Evolutionary conservation across 92 coral and sea anemone species (phyloP), one percentile per base, ranked within the genome.

Genomic region (Epizoanthus scotinus): DNA sequence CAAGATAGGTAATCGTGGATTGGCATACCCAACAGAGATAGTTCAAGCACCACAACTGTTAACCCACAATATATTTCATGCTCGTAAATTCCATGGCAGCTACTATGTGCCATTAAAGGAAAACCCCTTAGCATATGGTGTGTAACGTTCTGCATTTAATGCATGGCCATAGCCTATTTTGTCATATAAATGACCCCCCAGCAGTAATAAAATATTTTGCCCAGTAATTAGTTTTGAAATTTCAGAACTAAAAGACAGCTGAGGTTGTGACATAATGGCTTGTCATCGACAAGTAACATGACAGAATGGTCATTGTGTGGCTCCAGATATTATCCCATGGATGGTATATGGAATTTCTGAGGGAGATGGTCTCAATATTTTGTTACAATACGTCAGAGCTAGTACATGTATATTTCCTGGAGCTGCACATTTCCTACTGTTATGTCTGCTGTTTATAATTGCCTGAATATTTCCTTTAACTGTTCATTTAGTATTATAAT

Each of bases 21-120:
- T 57, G 62, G 20, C 22, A 57, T 7, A 57, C 15, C 62, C 10
- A 57, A 57, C 62, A 13, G 62, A 57, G 62, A 17, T 57, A 57
- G 62, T 57, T 57, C 3, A 24, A 57, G 62, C 62, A 57, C 24
- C n/a, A 13, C 22, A 57, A 13, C 0, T 57, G 62, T 57, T 57
- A 57, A 57, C 6, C 62, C 62, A 57, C 62, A 57, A 0, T 7
- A 17, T 57, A 57, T 57, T 57, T 18, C 62, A 57, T 57, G 62
- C 62, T 57, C 62, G 18, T 57, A 57, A 57, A 57, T 57, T 57
- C 20, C 62, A 19, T 57, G 62, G 62, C 62, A 57, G 62, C 62
- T 57, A 20, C 62, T 57, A 57, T 57, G 62, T 57, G 25, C 22
- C 15, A 57, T 8, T 57, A 57, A 57, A 57, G 62, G 62, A 57